phyloP scores from a whole-genome alignment of 2,888 invertebrate genomes.

The Argyra leucocephala region DNA sequence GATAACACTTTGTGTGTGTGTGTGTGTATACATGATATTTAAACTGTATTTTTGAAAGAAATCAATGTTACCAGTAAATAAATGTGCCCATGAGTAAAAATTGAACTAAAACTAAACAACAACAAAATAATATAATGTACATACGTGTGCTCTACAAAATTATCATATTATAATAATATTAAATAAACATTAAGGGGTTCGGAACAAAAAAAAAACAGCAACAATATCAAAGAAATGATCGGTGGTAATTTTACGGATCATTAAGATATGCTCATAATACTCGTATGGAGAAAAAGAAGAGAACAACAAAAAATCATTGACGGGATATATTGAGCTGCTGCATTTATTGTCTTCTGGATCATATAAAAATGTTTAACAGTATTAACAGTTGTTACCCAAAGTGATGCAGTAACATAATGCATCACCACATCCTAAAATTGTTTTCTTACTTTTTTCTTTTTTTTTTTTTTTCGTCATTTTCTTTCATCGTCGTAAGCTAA shows the following conservation, averaged over 20 bases:
- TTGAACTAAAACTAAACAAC: too few species aligned
- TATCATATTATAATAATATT: not conserved
- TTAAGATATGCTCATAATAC: constrained; percentile 1
- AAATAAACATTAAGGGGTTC: not conserved
- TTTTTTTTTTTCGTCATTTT: too few species aligned
- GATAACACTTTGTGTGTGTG: too few species aligned
- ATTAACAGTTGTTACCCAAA: not conserved
- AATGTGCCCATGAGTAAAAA: not conserved
- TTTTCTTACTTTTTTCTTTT: too few species aligned
- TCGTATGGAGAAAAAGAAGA: too few species aligned
- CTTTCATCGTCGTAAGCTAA: too few species aligned
- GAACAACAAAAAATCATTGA: not conserved
- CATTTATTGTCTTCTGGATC: not conserved
- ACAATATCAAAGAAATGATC: not conserved
- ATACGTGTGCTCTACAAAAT: not conserved
- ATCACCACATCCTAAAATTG: too few species aligned
- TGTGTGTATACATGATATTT: not conserved
- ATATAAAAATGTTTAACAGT: not conserved
- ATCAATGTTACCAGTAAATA: not conserved
- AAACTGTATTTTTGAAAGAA: not conserved
- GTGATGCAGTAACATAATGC: not conserved
- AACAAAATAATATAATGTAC: not conserved
- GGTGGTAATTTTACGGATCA: constrained; percentile 11
- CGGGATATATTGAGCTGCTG: not conserved
- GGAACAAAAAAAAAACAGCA: not conserved